Conservation (phyloP, 2,797 vertebrate genomes). For the Myoxocephalus aenaeus region DNA sequence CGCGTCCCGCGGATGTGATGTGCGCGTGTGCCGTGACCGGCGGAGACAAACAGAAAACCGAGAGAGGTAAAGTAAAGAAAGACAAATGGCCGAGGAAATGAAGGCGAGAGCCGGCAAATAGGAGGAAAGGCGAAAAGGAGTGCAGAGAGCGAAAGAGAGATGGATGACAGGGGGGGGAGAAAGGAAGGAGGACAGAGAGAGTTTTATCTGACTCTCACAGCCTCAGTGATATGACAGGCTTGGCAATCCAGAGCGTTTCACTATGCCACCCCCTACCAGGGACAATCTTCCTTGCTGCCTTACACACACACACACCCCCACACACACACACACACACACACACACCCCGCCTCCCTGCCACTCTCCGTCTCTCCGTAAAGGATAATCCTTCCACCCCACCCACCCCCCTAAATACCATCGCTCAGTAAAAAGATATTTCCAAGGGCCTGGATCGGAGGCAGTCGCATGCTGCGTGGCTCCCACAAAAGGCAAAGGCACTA, state of each 20-base stretch:
- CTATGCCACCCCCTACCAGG: conserved; percentile 70
- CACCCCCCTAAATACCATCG: conserved; percentile 64
- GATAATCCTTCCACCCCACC: conserved; percentile 69
- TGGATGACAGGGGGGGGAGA: conserved; percentile 12
- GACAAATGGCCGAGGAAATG: conserved; percentile 19
- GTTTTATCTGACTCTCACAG: conserved; percentile 78
- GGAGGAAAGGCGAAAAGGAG: background rate
- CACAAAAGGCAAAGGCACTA: conserved; percentile 56
- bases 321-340: conserved; percentile 39
- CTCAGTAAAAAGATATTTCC: conserved; percentile 66
- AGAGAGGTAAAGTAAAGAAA: conserved; percentile 11
- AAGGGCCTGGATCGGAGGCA: conserved; percentile 48
- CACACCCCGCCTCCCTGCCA: conserved; percentile 43
- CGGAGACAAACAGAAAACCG: background rate
- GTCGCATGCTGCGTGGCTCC: conserved; percentile 39
- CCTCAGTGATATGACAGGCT: conserved; percentile 66
- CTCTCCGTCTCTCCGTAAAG: conserved; percentile 51
- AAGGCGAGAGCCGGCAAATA: conserved; percentile 26
- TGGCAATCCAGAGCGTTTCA: conserved; percentile 63
- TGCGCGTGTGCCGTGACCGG: background rate
- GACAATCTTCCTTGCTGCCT: conserved; percentile 64
- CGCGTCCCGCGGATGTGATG: conserved; percentile 29
- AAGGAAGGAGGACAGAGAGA: conserved; percentile 38
- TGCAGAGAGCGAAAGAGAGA: conserved; percentile 21
- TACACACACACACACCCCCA: conserved; percentile 45